These are phyloP conservation scores for Mormoops blainvillei DNA, from an alignment of 2,113 vertebrate genomes.

Conservation along the genomic window DNA sequence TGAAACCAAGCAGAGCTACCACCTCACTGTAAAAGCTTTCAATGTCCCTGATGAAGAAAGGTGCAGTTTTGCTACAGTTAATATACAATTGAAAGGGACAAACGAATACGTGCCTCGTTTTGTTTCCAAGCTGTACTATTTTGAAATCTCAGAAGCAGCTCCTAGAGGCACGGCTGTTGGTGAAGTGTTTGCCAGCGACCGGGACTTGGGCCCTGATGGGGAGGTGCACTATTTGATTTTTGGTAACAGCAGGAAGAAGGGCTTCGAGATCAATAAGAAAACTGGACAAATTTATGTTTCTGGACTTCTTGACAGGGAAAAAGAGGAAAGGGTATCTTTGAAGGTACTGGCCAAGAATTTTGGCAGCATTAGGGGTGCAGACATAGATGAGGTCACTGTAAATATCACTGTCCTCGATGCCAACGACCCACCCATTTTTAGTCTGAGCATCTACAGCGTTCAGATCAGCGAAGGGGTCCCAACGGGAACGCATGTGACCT, in stretches of 20 bases:
- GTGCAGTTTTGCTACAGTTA: slow-evolving; percentile 93
- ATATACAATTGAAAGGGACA: slow-evolving; percentile 92
- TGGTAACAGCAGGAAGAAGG: slow-evolving; percentile 92
- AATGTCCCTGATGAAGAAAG: slow-evolving; percentile 96
- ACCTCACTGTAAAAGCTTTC: slow-evolving; percentile 94
- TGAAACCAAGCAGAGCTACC: slow-evolving; percentile 95
- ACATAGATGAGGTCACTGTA: slow-evolving; percentile 95
- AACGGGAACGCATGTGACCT: slow-evolving; percentile 91
- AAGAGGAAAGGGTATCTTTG: slow-evolving; percentile 92
- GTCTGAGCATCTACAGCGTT: slow-evolving; percentile 86
- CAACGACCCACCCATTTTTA: slow-evolving; percentile 95
- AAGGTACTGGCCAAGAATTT: slow-evolving; percentile 95
- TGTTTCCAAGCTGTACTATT: slow-evolving; percentile 97
- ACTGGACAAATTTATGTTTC: slow-evolving; percentile 94
- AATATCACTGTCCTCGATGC: slow-evolving; percentile 96
- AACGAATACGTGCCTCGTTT: slow-evolving; percentile 99
- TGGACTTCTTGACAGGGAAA: slow-evolving; percentile 93
- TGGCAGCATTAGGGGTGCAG: slow-evolving; percentile 92
- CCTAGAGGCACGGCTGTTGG: slow-evolving; percentile 90
- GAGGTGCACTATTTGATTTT: slow-evolving; percentile 96
- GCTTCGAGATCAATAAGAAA: slow-evolving; percentile 89
- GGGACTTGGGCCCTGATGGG: slow-evolving; percentile 93
- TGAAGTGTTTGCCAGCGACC: slow-evolving; percentile 98
- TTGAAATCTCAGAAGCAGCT: slow-evolving; percentile 95
- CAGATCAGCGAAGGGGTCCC: slow-evolving; percentile 93